Conservation (phyloP, 1,140 invertebrate genomes). For the Dufourea novaeangliae region DNA sequence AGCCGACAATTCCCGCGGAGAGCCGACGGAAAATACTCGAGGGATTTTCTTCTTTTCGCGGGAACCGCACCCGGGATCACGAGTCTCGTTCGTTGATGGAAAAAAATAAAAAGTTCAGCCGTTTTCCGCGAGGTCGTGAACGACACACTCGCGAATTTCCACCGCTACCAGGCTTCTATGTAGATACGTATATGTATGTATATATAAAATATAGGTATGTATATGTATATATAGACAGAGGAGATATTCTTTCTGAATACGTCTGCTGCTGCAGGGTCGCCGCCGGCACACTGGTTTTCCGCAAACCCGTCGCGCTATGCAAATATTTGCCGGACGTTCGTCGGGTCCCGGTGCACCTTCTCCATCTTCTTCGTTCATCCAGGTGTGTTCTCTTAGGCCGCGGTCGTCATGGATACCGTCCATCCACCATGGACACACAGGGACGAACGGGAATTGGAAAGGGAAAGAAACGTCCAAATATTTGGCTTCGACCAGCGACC, state of each 20-base stretch:
- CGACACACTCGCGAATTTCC: slow-evolving; percentile 31
- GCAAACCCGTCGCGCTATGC: slow-evolving; percentile 50
- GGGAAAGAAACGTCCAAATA: slow-evolving; percentile 58
- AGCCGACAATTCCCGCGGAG: not conserved
- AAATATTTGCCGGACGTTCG: slow-evolving; percentile 62
- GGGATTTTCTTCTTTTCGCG: slow-evolving; percentile 32
- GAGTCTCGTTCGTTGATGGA: not conserved
- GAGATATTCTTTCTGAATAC: slow-evolving; percentile 34
- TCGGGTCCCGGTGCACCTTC: slow-evolving; percentile 20
- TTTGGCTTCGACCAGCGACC: slow-evolving; percentile 57
- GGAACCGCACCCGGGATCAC: not conserved
- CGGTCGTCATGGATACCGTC: slow-evolving; percentile 47
- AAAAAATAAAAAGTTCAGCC: not conserved
- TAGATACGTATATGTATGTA: not conserved
- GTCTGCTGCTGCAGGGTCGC: slow-evolving; percentile 5
- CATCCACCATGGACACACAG: not conserved
- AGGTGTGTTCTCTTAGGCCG: slow-evolving; percentile 22
- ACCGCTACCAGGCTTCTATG: not conserved
- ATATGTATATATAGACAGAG: not conserved
- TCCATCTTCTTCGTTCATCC: slow-evolving; percentile 9
- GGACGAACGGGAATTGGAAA: not conserved
- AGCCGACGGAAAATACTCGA: not conserved
- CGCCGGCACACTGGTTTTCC: slow-evolving; percentile 54
- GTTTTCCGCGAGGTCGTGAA: slow-evolving; percentile 7
- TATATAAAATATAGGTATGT: not conserved